These are phyloP conservation scores for Hyppa rectilinea DNA, from an alignment of 2,888 invertebrate genomes.

Conservation along the genomic window DNA sequence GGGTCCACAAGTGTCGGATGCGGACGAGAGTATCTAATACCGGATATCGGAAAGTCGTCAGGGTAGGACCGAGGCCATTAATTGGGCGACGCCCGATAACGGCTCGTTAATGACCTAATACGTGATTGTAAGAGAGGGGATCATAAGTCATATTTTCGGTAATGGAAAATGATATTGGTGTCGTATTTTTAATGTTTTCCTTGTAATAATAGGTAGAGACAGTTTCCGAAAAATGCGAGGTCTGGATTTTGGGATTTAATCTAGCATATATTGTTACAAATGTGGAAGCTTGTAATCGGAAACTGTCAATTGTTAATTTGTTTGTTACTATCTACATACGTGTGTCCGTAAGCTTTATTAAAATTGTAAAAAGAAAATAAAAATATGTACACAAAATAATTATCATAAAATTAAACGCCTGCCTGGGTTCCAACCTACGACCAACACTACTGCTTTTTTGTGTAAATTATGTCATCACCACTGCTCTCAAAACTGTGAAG, in stretches of 20 bases:
- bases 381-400: too few relatives aligned
- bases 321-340: too few relatives aligned
- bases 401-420: too few relatives aligned
- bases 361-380: too few relatives aligned
- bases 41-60: slow-evolving; percentile 73
- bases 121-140: slow-evolving; percentile 34
- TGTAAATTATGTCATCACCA: too few relatives aligned
- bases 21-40: slow-evolving; percentile 55
- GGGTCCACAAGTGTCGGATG: slow-evolving; percentile 50
- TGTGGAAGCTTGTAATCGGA: too few relatives aligned
- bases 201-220: not conserved
- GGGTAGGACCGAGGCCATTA: slow-evolving; percentile 57
- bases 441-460: too few relatives aligned
- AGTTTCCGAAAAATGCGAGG: not conserved
- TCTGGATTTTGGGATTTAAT: not conserved
- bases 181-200: not conserved
- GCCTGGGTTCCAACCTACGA: too few relatives aligned
- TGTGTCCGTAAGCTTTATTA: too few relatives aligned
- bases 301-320: too few relatives aligned
- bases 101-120: slow-evolving; percentile 53
- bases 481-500: too few relatives aligned
- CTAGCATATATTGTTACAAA: too few relatives aligned
- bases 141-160: slow-evolving; percentile 46
- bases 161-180: slow-evolving; percentile 27
- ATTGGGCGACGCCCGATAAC: slow-evolving; percentile 54